phyloP scores from a whole-genome alignment of 92 coral and sea anemone genomes.

The Phenganax marumi region DNA sequence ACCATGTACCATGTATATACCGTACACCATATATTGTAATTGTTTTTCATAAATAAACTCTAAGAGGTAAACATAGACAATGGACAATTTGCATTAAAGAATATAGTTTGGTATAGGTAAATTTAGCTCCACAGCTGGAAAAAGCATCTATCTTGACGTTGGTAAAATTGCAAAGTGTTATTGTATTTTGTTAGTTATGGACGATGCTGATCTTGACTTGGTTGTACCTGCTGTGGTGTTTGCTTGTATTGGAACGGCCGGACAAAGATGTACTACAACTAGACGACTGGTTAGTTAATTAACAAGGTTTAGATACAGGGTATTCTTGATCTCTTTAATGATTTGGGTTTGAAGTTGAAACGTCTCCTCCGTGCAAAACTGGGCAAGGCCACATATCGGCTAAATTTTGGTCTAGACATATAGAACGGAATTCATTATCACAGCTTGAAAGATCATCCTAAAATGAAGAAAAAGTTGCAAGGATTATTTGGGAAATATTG shows the following conservation, averaged over 20 bases:
- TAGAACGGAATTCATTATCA: too few relatives aligned
- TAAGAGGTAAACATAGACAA: not conserved
- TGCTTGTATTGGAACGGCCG: conserved; percentile 98
- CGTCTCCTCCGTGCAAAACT: too few relatives aligned
- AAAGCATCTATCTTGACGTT: not conserved
- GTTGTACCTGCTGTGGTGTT: conserved; percentile 89
- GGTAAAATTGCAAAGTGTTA: not conserved
- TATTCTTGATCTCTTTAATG: not conserved
- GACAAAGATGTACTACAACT: conserved; percentile 97
- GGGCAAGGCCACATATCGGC: too few relatives aligned
- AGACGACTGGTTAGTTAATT: conserved; percentile 75
- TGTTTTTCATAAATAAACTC: not conserved
- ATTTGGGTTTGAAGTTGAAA: not conserved
- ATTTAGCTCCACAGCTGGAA: too few relatives aligned
- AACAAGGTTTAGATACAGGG: not conserved
- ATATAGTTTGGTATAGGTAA: too few relatives aligned
- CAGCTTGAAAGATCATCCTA: too few relatives aligned
- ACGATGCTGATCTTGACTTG: conserved; percentile 90
- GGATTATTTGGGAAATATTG: too few relatives aligned
- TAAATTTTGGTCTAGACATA: too few relatives aligned
- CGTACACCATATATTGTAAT: not conserved
- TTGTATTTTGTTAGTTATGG: conserved; percentile 68
- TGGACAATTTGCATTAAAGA: too few relatives aligned
- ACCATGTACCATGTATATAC: not conserved
- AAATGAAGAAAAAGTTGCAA: too few relatives aligned